Evolutionary conservation across 2,113 vertebrate genomes (phyloP).

Genomic region (Todiramphus saurophagus): DNA sequence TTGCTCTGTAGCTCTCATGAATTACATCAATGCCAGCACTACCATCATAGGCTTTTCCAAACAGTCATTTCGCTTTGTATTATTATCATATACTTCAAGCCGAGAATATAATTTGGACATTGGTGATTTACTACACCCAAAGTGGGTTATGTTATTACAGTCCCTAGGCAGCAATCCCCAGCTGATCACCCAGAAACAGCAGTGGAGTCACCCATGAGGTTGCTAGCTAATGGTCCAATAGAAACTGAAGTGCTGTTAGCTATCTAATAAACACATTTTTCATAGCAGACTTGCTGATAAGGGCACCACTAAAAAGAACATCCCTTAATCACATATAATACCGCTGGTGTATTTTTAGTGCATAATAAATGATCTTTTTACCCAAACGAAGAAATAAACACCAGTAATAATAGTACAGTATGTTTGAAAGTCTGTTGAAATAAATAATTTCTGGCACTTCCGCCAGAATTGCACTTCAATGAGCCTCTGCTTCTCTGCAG

Average conservation of each 20-base stretch:
- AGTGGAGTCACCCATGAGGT: background rate
- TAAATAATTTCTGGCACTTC: slow-evolving; percentile 34
- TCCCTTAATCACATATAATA: slow-evolving; percentile 23
- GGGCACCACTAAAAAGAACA: slow-evolving; percentile 16
- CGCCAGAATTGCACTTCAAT: background rate
- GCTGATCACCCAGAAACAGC: background rate
- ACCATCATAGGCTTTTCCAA: background rate
- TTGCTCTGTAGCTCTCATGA: background rate
- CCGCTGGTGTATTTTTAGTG: slow-evolving; percentile 25
- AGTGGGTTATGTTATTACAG: background rate
- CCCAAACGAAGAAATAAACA: background rate
- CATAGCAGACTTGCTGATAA: background rate
- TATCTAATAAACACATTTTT: slow-evolving; percentile 35
- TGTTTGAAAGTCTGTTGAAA: slow-evolving; percentile 22
- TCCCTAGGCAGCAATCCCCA: background rate
- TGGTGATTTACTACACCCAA: slow-evolving; percentile 5
- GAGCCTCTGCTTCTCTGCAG: background rate
- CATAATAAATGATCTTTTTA: background rate
- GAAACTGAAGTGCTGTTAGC: background rate
- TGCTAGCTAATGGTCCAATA: background rate
- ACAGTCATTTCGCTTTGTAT: background rate
- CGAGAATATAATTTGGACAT: background rate
- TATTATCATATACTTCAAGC: slow-evolving; percentile 23
- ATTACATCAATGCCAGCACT: background rate
- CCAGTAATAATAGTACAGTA: background rate